Evolutionary conservation across 2,888 invertebrate species (phyloP), one percentile per base, ranked within the genome.

Genomic region (Diaperis boleti): DNA sequence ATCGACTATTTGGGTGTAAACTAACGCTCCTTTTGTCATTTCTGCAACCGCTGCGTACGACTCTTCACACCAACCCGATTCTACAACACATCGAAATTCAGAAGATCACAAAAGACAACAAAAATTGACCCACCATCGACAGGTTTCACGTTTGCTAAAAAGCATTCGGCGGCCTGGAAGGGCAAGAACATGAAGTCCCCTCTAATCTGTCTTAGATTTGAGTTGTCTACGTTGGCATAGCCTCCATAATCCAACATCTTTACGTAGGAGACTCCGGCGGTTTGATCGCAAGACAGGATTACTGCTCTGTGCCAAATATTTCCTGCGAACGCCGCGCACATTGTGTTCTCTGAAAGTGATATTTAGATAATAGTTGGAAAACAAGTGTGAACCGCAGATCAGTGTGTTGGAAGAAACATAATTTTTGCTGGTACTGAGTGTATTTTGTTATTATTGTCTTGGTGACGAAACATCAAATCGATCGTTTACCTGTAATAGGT

Each of bases 91-190:
- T 8, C 6, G 6, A 5, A 6, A n/a, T 26, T 26, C n/a, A n/a
- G n/a, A n/a, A n/a, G n/a, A 26, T 26, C 26, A 33, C 11, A 2
- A 33, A 33, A 13, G n/a, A 31, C 8, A 62, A 11, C 20, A 14
- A 14, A 45, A 45, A 22, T 5, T 8, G 18, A 41, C 15, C 2
- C n/a, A 22, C 13, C 18, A 5, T 37, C 73, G 52, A 87, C 84
- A 59, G 96, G 93, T 81, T 88, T 88, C 72, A 97, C 87, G 82
- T 95, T 91, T n/a, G 95, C 95, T 76, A 99, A 84, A 79, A 91
- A 88, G 79, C 97, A 95, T 85, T 99, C 98, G 45, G 94, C 92
- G 60, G 98, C 95, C 87, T 98, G 98, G 88, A 98, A 98, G 54
- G 98, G 98, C 80, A 98, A 85, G 61, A 90, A 86, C 87, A 97